Base-by-base conservation (phyloP, 2,113 vertebrate genomes). In the Nymphicus hollandicus region DNA sequence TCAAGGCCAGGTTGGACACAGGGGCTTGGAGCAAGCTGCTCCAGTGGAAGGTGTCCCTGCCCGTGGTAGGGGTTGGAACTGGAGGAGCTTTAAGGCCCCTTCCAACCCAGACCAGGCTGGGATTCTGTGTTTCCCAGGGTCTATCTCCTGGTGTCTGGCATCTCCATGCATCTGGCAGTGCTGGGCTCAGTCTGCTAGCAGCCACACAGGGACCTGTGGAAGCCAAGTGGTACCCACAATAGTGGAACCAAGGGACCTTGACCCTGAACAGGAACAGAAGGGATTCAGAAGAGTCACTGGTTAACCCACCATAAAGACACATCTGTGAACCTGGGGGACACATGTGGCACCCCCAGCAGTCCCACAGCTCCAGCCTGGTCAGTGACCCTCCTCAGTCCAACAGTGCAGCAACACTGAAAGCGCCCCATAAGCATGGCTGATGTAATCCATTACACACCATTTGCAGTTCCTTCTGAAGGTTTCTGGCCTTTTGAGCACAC, bases 21-120 rank as follows among this genome's bases (percentile, higher is more conserved):
- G 53, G 19, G 55, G 55, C 31, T 56, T 56, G 55, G 31, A 22
- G 19, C 55, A 56, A 23, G 6, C 55, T 58, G 55, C 33, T 5
- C 33, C 1, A 0, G 20, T 58, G 55, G 55, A 58, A 58, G 33
- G 33, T 0, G 55, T 15, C 55, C 55, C 20, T n/a, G 55, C 55
- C 20, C 1, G 0, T 58, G 55, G 33, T 0, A 58, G 55, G 1
- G 20, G 33, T 14, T n/a, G 20, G 55, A 23, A 3, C 13, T 58
- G 55, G 3, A 23, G 6, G 20, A 58, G 55, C 20, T 58, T n/a
- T n/a, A 23, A n/a, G 13, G 20, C 23, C 56, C 20, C 20, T 58
- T n/a, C 33, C 56, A 58, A 58, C 33, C 33, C 56, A n/a, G n/a
- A 10, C 33, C 33, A 58, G 33, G 4, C 56, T 58, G 56, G 33